Evolutionary conservation across 2,888 invertebrate genomes (phyloP), one percentile per base, ranked within the genome.

Genomic region (Proisotoma minuta): DNA sequence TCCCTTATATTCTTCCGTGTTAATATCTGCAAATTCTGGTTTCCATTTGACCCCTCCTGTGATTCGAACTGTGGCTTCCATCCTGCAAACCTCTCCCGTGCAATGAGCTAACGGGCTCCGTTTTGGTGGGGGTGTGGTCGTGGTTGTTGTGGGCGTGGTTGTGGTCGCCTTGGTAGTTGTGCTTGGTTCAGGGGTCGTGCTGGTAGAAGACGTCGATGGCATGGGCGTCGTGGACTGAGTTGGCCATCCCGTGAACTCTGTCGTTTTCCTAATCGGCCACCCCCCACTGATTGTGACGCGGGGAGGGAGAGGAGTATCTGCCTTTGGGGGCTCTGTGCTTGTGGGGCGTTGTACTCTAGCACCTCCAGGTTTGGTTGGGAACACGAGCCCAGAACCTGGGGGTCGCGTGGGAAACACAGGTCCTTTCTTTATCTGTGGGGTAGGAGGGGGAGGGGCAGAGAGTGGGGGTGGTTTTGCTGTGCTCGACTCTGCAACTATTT

Each of bases 191-290:
- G 27, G 65, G 39, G 83, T 82, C 1, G 82, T 80, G 2, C 81
- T 79, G 59, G 84, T 83, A 10, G 82, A 81, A 2, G 85, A 84
- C 0, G 85, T 85, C 28, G 84, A 83, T 59, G 85, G 80, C 1
- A 82, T 82, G 12, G 82, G 82, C 80, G 82, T 70, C 48, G 91
- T 88, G 4, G 89, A 87, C 1, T 69, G 51, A 0, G 90, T 88
- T 12, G 91, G 91, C 92, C 92, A 92, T 18, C 92, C 92, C 15
- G 91, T 91, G 74, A 92, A 92, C 77, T 90, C 91, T 20, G 91
- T 92, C 8, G 90, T 89, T 23, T 87, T 87, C 85, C 91, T 87
- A 23, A 83, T 84, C 1, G 91, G 91, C 84, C 91, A 91, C 71
- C 91, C 91, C 77, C 88, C 90, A 68, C 87, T 86, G 2, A 47